phyloP scores from a whole-genome alignment of 2,797 vertebrate species.

The Galaxias olidus region DNA sequence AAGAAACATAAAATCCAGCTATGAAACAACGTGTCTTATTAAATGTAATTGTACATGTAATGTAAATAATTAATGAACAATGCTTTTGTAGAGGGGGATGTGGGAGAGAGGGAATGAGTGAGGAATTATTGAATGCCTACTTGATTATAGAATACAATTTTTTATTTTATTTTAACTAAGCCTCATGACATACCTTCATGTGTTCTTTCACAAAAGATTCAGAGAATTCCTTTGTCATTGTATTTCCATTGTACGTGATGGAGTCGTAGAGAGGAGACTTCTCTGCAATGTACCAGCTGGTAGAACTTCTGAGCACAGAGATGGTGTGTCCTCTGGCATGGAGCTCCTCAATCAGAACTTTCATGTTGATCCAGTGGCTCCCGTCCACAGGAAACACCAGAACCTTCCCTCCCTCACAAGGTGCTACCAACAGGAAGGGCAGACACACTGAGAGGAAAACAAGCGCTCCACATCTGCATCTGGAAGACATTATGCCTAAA shows the following conservation, averaged over 20 bases:
- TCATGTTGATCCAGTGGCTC: conserved; percentile 38
- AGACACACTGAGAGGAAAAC: no score
- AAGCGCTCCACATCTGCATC: no score
- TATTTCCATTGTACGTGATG: conserved; percentile 12
- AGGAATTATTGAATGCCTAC: no score
- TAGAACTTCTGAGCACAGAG: conserved; percentile 20
- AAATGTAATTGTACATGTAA: no score
- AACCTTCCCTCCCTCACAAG: conserved; percentile 21
- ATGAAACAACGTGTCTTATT: no score
- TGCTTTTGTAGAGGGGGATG: no score
- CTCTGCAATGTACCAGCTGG: conserved; percentile 32
- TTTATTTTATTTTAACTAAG: no score
- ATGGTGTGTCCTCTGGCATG: conserved; percentile 28
- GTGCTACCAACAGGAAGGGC: not conserved
- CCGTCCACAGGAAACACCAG: conserved; percentile 35
- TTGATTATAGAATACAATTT: no score
- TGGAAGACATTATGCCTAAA: no score
- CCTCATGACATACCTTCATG: not conserved
- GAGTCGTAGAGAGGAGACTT: conserved; percentile 25
- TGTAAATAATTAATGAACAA: no score
- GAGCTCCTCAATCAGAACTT: conserved; percentile 29
- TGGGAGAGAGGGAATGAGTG: no score
- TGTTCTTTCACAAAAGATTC: not conserved
- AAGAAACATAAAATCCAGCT: no score
- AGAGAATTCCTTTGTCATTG: not conserved